phyloP scores from a whole-genome alignment of 2,888 invertebrate genomes.

The Apamea epomidion region DNA sequence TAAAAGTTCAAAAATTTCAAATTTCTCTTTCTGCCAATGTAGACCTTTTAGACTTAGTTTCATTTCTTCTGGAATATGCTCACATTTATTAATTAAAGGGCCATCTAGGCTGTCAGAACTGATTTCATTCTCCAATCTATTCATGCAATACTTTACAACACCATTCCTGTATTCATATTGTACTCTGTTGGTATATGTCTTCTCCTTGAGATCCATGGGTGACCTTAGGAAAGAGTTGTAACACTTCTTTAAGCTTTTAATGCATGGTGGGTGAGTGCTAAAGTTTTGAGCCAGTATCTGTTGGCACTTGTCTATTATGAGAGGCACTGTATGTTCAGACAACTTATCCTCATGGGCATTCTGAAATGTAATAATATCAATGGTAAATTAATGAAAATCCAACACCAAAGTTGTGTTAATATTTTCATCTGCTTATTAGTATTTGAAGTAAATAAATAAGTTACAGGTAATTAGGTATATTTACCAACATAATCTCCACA shows the following conservation, averaged over 20 bases:
- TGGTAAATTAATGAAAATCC: background rate
- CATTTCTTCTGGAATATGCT: conserved; percentile 81
- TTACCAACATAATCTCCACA: conserved; percentile 87
- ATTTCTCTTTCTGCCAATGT: conserved; percentile 85
- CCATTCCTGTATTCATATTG: conserved; percentile 79
- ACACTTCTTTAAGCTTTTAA: conserved; percentile 77
- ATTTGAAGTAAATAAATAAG: background rate
- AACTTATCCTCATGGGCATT: conserved; percentile 84
- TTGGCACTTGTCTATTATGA: conserved; percentile 82
- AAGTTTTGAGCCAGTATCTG: conserved; percentile 80
- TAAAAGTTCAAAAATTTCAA: conserved; percentile 84
- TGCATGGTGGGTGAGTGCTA: conserved; percentile 83
- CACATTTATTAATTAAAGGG: conserved; percentile 78
- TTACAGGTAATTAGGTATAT: conserved; percentile 31
- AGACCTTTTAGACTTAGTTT: conserved; percentile 79
- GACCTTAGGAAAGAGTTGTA: conserved; percentile 82
- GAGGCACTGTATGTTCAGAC: conserved; percentile 72
- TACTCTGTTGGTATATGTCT: conserved; percentile 81
- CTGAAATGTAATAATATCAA: conserved; percentile 76
- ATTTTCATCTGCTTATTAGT: background rate
- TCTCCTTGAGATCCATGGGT: conserved; percentile 78
- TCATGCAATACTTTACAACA: conserved; percentile 84
- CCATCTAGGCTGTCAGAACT: conserved; percentile 78
- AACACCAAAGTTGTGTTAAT: background rate
- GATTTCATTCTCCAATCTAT: conserved; percentile 83